Evolutionary conservation across 2,888 invertebrate species (phyloP).

Genomic region (Romanomermis culicivorax): DNA sequence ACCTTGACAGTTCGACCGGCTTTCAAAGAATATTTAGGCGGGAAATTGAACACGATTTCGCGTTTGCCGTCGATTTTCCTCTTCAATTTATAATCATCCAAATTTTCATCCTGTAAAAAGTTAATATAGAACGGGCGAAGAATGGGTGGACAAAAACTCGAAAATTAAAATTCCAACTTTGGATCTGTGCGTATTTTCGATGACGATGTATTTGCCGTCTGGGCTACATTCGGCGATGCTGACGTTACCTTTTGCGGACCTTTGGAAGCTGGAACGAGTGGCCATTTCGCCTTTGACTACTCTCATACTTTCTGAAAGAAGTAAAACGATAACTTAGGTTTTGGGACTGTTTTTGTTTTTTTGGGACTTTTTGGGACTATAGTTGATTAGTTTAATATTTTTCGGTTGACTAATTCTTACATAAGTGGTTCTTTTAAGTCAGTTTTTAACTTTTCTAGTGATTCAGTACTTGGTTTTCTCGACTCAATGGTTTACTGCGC

Average conservation of each 20-base stretch:
- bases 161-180: conserved; percentile 17
- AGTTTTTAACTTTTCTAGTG: no score
- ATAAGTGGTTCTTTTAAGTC: no score
- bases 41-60: conserved; percentile 26
- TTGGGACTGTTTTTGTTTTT: no score
- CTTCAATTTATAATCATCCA: conserved; percentile 31
- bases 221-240: conserved; percentile 33
- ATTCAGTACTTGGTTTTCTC: no score
- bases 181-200: conserved; percentile 33
- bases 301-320: conserved; percentile 20
- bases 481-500: no score
- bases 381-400: no score
- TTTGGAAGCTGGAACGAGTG: conserved; percentile 35
- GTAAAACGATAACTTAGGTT: neutral
- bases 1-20: conserved; percentile 24
- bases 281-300: conserved; percentile 32
- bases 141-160: no score
- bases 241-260: conserved; percentile 35
- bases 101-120: conserved; percentile 28
- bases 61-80: conserved; percentile 29
- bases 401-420: no score
- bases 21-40: conserved; percentile 22
- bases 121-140: no score
- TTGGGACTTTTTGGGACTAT: no score
- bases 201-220: conserved; percentile 33